These are phyloP conservation scores for Melanogrammus aeglefinus DNA, from an alignment of 2,797 vertebrate genomes.

Conservation along the genomic window DNA sequence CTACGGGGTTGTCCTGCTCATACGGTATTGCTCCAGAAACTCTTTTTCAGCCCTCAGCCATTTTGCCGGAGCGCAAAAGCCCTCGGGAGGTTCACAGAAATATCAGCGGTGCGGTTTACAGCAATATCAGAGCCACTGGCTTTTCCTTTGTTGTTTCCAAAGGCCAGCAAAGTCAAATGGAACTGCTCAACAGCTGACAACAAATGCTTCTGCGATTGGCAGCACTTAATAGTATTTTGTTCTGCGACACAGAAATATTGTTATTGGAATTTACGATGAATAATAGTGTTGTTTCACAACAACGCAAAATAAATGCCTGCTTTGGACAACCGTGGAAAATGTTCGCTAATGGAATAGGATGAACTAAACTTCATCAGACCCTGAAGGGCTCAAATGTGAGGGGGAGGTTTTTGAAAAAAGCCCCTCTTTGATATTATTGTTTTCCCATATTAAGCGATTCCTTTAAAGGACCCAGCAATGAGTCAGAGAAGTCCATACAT, in stretches of 20 bases:
- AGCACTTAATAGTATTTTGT: conserved; percentile 42
- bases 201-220: conserved; percentile 43
- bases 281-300: neutral
- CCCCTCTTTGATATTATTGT: neutral
- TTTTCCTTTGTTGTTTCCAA: conserved; percentile 69
- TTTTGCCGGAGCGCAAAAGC: conserved; percentile 72
- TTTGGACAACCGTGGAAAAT: neutral
- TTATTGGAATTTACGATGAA: neutral
- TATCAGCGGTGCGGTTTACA: conserved; percentile 65
- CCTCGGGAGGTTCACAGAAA: conserved; percentile 70
- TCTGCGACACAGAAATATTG: neutral
- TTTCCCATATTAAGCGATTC: neutral
- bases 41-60: conserved; percentile 74
- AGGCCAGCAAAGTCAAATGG: conserved; percentile 63
- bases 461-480: neutral
- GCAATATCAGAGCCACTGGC: conserved; percentile 59
- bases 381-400: neutral
- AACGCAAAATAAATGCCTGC: neutral
- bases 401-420: neutral
- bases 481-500: conserved; percentile 24
- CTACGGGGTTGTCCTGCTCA: conserved; percentile 69
- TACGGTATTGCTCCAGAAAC: conserved; percentile 67
- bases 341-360: neutral
- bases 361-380: neutral
- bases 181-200: conserved; percentile 61